These are phyloP conservation scores for Phataginus tetradactyla DNA, from an alignment of 2,797 vertebrate species.

Conservation along the genomic window DNA sequence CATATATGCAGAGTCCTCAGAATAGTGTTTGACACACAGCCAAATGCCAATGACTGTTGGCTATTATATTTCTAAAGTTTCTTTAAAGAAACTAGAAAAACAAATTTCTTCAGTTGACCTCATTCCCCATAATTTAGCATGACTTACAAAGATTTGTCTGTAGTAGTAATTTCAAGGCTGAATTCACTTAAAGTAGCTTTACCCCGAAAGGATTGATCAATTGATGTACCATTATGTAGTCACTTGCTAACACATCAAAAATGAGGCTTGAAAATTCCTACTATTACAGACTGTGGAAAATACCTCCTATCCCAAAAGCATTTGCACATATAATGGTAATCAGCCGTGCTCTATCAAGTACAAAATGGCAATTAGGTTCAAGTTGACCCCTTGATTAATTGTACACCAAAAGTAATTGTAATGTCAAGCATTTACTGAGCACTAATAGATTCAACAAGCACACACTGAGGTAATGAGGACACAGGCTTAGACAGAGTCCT, in stretches of 20 bases:
- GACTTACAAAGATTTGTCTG: constrained; percentile 22
- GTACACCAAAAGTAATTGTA: not conserved
- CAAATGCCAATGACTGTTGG: not conserved
- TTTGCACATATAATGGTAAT: not conserved
- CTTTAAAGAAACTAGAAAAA: constrained; percentile 32
- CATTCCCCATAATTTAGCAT: constrained; percentile 17
- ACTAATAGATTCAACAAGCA: not conserved
- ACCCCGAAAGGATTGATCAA: not conserved
- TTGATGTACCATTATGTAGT: not conserved
- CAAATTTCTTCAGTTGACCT: not conserved
- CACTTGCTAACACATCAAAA: constrained; percentile 48
- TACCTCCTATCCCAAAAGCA: not conserved
- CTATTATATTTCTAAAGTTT: not conserved
- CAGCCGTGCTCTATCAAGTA: constrained; percentile 1
- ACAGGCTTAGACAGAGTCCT: not conserved
- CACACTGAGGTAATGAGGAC: not conserved
- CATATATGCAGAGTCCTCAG: not conserved
- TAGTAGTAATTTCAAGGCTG: not conserved
- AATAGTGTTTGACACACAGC: not conserved
- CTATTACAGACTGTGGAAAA: not conserved
- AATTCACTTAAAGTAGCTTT: constrained; percentile 24
- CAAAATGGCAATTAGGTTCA: constrained; percentile 54
- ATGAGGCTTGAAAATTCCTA: constrained; percentile 25
- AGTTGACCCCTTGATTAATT: constrained; percentile 43
- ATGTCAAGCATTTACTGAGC: not conserved